A percentile compares a stretch with the other conserved stretches of the same genome.
Evolutionary conservation across 2,113 vertebrate genomes (phyloP).

Genomic region (Isurus oxyrinchus): DNA sequence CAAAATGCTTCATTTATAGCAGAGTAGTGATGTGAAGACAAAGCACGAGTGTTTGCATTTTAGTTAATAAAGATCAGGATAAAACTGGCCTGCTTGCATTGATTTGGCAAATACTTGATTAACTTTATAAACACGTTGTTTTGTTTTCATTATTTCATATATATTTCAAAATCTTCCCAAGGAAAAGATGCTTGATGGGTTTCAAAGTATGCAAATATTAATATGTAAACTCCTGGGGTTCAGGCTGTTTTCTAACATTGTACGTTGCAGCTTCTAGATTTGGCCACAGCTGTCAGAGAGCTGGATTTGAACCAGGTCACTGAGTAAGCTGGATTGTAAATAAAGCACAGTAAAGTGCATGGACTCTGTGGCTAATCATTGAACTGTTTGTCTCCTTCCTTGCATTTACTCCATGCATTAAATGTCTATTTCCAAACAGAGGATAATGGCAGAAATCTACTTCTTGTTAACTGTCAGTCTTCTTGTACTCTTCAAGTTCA

Average conservation of each 20-base stretch:
- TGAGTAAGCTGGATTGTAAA: background rate
- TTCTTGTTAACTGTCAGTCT: background rate
- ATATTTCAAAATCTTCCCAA: background rate
- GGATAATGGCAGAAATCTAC: background rate
- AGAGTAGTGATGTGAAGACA: background rate
- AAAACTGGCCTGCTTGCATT: background rate
- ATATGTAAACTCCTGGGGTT: background rate
- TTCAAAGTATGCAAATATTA: background rate
- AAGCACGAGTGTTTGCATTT: background rate
- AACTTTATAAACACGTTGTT: background rate
- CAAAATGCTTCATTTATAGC: background rate
- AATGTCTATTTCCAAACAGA: background rate
- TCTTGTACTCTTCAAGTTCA: background rate
- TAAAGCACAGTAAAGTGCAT: background rate
- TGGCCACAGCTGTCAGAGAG: background rate
- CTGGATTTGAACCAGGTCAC: background rate
- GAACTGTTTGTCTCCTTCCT: background rate
- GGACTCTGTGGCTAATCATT: slow-evolving; percentile 15
- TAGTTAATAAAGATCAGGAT: background rate
- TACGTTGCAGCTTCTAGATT: no score
- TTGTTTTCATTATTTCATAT: background rate
- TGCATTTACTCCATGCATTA: background rate
- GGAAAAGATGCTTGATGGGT: background rate
- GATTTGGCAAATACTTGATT: background rate
- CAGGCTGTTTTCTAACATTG: background rate